Evolutionary conservation across 2,113 vertebrate species (phyloP).

Genomic region (Malurus cyaneus): DNA sequence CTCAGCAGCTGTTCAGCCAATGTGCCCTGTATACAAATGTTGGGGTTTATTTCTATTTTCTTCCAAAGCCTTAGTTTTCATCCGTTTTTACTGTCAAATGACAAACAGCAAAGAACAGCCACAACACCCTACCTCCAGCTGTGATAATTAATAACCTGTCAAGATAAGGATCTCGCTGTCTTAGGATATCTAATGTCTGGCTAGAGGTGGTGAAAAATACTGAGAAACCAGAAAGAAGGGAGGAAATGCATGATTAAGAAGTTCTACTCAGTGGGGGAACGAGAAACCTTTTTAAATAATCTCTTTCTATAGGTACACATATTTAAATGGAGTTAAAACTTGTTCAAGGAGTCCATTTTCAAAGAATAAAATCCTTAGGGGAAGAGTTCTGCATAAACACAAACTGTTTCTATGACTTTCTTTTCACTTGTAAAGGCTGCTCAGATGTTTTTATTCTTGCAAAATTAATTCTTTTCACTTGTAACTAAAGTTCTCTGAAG

Average conservation of each 20-base stretch:
- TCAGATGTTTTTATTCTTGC: background rate
- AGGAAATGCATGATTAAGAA: background rate
- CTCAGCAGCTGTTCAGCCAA: slow-evolving; percentile 44
- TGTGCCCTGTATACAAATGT: slow-evolving; percentile 37
- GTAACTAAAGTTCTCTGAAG: background rate
- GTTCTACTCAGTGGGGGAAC: background rate
- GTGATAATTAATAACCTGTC: slow-evolving; percentile 70
- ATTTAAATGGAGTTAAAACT: background rate
- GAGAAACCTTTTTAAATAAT: background rate
- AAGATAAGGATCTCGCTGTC: slow-evolving; percentile 29
- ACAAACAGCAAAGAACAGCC: slow-evolving; percentile 43
- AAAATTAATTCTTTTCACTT: background rate
- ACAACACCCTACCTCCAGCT: slow-evolving; percentile 46
- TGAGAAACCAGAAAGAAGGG: background rate
- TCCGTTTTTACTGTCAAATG: slow-evolving; percentile 36
- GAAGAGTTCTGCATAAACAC: background rate
- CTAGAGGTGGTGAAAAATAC: slow-evolving; percentile 35
- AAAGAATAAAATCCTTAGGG: background rate
- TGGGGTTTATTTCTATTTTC: slow-evolving; percentile 15
- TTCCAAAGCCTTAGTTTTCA: slow-evolving; percentile 24
- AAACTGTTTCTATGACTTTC: background rate
- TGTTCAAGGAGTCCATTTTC: background rate
- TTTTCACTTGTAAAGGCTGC: background rate
- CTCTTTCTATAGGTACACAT: background rate
- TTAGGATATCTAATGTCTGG: slow-evolving; percentile 41